Conservation (phyloP, 1,140 invertebrate species). For the Cephus cinctus region DNA sequence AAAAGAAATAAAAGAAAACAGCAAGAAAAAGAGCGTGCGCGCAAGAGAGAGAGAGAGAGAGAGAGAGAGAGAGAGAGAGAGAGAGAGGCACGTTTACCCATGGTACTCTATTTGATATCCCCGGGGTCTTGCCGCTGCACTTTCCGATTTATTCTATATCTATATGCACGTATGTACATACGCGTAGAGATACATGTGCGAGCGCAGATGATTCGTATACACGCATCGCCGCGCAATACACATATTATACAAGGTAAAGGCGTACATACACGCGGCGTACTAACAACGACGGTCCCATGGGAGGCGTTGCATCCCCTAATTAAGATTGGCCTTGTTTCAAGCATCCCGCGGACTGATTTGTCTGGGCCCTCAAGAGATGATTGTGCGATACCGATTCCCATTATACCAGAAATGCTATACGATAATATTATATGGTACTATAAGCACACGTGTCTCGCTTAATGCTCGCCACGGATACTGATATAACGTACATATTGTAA, state of each 20-base stretch:
- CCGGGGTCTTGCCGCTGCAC: slow-evolving; percentile 25
- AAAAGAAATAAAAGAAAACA: slow-evolving; percentile 2
- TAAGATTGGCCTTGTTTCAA: slow-evolving; percentile 33
- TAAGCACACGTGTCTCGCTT: slow-evolving; percentile 18
- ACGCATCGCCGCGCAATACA: not conserved
- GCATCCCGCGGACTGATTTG: slow-evolving; percentile 12
- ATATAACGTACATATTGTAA: too few species aligned
- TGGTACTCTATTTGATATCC: slow-evolving; percentile 43
- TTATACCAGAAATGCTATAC: slow-evolving; percentile 22
- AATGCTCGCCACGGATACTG: too few species aligned
- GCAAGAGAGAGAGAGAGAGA: slow-evolving; percentile 4
- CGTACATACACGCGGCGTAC: not conserved
- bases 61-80: not conserved
- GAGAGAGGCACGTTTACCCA: not conserved
- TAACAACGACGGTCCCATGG: slow-evolving; percentile 17
- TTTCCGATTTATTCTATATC: slow-evolving; percentile 22
- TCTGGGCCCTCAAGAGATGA: slow-evolving; percentile 24
- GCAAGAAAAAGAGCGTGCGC: not conserved
- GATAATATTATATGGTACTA: not conserved
- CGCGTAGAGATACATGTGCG: not conserved
- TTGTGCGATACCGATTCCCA: slow-evolving; percentile 39
- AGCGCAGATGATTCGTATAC: not conserved
- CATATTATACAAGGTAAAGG: slow-evolving; percentile 1
- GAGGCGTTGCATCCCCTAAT: slow-evolving; percentile 27
- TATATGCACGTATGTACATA: slow-evolving; percentile 1